Evolutionary conservation across 92 coral and sea anemone species (phyloP).

Genomic region (Muricea muricata): DNA sequence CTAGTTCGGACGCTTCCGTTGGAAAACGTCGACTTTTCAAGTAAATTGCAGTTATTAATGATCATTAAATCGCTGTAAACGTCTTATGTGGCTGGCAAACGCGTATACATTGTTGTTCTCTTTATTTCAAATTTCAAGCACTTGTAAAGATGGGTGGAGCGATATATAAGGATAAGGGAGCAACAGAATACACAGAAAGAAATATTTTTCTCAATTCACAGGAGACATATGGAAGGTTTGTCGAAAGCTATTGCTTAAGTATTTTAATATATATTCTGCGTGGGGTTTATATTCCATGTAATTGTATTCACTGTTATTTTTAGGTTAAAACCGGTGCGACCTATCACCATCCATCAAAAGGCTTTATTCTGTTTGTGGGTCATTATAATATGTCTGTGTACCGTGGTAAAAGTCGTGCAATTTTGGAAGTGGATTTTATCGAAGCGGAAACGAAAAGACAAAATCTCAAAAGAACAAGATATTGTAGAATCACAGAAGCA

Average conservation of each 20-base stretch:
- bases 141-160: slow-evolving; percentile 85
- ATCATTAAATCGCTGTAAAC: too few relatives aligned
- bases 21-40: too few relatives aligned
- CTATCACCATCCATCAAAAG: slow-evolving; percentile 93
- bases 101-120: neutral
- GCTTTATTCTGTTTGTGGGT: slow-evolving; percentile 91
- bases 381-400: slow-evolving; percentile 64
- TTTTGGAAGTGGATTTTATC: slow-evolving; percentile 64
- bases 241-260: too few relatives aligned
- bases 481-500: neutral
- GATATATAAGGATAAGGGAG: slow-evolving; percentile 75
- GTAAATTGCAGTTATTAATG: too few relatives aligned
- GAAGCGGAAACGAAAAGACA: slow-evolving; percentile 48
- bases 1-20: too few relatives aligned
- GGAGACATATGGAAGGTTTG: slow-evolving; percentile 86
- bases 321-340: slow-evolving; percentile 87
- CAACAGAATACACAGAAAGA: slow-evolving; percentile 72
- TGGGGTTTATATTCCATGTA: neutral
- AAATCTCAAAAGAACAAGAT: slow-evolving; percentile 8
- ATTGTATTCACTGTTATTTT: too few relatives aligned
- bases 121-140: neutral
- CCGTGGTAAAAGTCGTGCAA: slow-evolving; percentile 41
- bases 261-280: neutral
- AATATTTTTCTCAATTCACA: slow-evolving; percentile 80
- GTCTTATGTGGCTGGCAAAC: too few relatives aligned